These are phyloP conservation scores for Ectobius pallidus DNA, from an alignment of 2,888 invertebrate species.

Conservation along the genomic window DNA sequence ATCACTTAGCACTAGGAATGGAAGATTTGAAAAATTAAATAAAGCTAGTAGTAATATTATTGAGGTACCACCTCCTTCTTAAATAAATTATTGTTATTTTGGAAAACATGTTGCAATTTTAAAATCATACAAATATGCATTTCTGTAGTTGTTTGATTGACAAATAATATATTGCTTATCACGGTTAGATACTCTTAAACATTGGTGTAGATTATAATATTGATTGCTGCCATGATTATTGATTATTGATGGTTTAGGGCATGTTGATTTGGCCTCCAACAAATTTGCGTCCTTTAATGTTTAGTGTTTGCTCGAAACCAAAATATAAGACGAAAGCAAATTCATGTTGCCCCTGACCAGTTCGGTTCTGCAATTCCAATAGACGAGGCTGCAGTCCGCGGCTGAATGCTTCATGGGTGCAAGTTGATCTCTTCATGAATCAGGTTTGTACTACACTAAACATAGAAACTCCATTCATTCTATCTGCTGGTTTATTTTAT, in stretches of 20 bases:
- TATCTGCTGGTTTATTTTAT: background rate
- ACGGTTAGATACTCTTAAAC: conserved; percentile 28
- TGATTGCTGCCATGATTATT: conserved; percentile 8
- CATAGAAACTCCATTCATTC: background rate
- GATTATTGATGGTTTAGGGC: conserved; percentile 3
- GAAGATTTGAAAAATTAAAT: too few relatives aligned
- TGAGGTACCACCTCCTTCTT: too few relatives aligned
- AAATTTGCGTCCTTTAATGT: conserved; percentile 20
- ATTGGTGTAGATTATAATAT: background rate
- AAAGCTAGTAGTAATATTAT: too few relatives aligned
- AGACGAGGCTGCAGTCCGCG: conserved; percentile 34
- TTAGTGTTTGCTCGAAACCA: conserved; percentile 22
- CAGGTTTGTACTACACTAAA: conserved; percentile 32
- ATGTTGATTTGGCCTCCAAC: background rate
- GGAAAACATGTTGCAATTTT: too few relatives aligned
- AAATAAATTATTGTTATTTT: too few relatives aligned
- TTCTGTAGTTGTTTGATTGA: too few relatives aligned
- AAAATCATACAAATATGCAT: too few relatives aligned
- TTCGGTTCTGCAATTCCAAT: conserved; percentile 32
- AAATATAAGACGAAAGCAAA: conserved; percentile 27
- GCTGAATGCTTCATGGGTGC: conserved; percentile 28
- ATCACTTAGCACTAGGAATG: too few relatives aligned
- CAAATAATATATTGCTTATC: too few relatives aligned
- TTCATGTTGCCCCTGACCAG: conserved; percentile 30
- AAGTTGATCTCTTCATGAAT: conserved; percentile 11